Conservation (phyloP, 2,888 invertebrate genomes). For the Papilio protenor region DNA sequence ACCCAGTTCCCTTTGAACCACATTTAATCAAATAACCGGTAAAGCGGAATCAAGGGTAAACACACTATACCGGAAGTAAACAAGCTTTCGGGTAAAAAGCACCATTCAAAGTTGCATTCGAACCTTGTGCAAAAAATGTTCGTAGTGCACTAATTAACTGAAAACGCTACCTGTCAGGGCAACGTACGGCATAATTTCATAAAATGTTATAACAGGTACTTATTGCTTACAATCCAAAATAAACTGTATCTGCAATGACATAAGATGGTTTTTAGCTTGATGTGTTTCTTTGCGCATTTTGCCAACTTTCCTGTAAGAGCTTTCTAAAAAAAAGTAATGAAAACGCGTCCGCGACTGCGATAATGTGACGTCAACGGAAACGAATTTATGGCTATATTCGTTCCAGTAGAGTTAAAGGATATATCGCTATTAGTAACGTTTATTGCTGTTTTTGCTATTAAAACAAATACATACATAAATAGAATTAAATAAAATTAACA, state of each 20-base stretch:
- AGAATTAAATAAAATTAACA: too few species aligned
- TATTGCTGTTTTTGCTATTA: background rate
- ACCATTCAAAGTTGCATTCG: slow-evolving; percentile 44
- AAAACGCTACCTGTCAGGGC: slow-evolving; percentile 63
- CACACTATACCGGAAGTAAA: slow-evolving; percentile 37
- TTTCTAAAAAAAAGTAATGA: slow-evolving; percentile 44
- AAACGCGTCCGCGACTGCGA: slow-evolving; percentile 45
- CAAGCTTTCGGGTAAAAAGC: slow-evolving; percentile 41
- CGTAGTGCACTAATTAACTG: slow-evolving; percentile 67
- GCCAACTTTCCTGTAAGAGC: slow-evolving; percentile 43
- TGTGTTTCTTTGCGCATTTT: slow-evolving; percentile 20
- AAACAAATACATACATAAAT: too few species aligned
- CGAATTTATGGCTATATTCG: slow-evolving; percentile 40
- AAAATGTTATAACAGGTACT: slow-evolving; percentile 36
- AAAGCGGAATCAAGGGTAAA: slow-evolving; percentile 42
- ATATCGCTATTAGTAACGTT: slow-evolving; percentile 5
- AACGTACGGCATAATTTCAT: slow-evolving; percentile 50
- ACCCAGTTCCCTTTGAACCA: slow-evolving; percentile 45
- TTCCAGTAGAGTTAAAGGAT: slow-evolving; percentile 2
- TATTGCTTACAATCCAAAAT: background rate
- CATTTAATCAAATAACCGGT: slow-evolving; percentile 44
- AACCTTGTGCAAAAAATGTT: slow-evolving; percentile 44
- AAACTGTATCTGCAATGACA: background rate
- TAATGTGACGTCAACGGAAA: slow-evolving; percentile 43
- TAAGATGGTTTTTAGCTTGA: slow-evolving; percentile 1